Evolutionary conservation across 1,140 invertebrate genomes (phyloP).

Genomic region (Micrasema minimum): DNA sequence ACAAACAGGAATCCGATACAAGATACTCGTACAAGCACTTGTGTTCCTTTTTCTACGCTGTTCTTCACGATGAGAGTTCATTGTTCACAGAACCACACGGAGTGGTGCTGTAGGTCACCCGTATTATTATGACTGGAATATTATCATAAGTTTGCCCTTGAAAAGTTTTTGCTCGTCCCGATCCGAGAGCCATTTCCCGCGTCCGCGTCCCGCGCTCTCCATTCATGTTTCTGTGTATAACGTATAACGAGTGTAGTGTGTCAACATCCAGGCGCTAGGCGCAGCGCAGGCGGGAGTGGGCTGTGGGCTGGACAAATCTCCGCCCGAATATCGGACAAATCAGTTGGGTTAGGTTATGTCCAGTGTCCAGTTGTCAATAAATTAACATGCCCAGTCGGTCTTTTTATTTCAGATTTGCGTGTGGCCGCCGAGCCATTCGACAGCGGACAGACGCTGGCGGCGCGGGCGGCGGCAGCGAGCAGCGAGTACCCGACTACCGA

Average conservation of each 20-base stretch:
- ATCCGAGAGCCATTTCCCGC: too few species aligned
- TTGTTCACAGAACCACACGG: too few species aligned
- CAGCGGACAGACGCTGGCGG: too few species aligned
- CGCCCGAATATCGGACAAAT: slow-evolving; percentile 13
- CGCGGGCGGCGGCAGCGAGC: too few species aligned
- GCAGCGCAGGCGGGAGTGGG: too few species aligned
- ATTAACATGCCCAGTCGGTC: too few species aligned
- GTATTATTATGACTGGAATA: background rate
- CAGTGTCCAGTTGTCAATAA: background rate
- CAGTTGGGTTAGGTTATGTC: slow-evolving; percentile 11
- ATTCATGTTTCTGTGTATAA: slow-evolving; percentile 3
- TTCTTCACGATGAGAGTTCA: too few species aligned
- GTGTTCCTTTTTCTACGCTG: too few species aligned
- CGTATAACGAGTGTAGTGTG: background rate
- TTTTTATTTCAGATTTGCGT: background rate
- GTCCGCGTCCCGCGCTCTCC: background rate
- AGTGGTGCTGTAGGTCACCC: too few species aligned
- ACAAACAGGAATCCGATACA: too few species aligned
- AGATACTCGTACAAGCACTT: too few species aligned
- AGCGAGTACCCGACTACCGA: background rate
- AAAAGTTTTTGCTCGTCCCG: background rate
- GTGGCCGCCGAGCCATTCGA: background rate
- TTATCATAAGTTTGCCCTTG: background rate
- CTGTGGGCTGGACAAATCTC: slow-evolving; percentile 2
- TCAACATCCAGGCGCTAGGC: slow-evolving; percentile 5